Evolutionary conservation across 1,140 invertebrate species (phyloP).

Genomic region (Lycorma delicatula): DNA sequence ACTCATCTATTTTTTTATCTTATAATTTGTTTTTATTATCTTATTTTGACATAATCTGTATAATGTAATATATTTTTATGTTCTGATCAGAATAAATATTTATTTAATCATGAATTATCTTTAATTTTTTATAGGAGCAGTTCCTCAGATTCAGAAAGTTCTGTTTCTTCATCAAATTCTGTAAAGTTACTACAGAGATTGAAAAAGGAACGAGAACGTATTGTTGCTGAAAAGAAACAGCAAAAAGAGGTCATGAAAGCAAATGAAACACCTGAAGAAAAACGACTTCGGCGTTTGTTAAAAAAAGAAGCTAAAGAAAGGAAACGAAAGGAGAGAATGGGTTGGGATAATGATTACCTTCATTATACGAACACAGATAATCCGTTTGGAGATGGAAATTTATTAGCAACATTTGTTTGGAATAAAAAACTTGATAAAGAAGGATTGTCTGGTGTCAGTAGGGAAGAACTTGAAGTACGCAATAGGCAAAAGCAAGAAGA

Average conservation of each 20-base stretch:
- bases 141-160: slow-evolving; percentile 16
- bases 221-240: slow-evolving; percentile 54
- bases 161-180: slow-evolving; percentile 44
- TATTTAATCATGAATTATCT: too few relatives aligned
- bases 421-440: slow-evolving; percentile 93
- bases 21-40: too few relatives aligned
- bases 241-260: slow-evolving; percentile 80
- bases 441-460: slow-evolving; percentile 68
- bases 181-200: slow-evolving; percentile 60
- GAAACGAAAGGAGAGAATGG: slow-evolving; percentile 80
- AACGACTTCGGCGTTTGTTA: slow-evolving; percentile 69
- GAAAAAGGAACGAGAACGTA: slow-evolving; percentile 56
- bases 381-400: slow-evolving; percentile 94
- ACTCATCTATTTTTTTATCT: too few relatives aligned
- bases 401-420: slow-evolving; percentile 93
- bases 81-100: too few relatives aligned
- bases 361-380: slow-evolving; percentile 98
- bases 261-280: slow-evolving; percentile 92
- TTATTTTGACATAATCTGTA: too few relatives aligned
- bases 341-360: slow-evolving; percentile 92
- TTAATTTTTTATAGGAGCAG: neutral
- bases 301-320: slow-evolving; percentile 91
- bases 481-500: slow-evolving; percentile 84
- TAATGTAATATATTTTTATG: too few relatives aligned
- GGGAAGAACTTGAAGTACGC: slow-evolving; percentile 75